A percentile compares a stretch with the other conserved stretches of the same genome.
These are phyloP conservation scores for Acromyrmex echinatior DNA, from an alignment of 1,140 invertebrate genomes.

Conservation along the genomic window DNA sequence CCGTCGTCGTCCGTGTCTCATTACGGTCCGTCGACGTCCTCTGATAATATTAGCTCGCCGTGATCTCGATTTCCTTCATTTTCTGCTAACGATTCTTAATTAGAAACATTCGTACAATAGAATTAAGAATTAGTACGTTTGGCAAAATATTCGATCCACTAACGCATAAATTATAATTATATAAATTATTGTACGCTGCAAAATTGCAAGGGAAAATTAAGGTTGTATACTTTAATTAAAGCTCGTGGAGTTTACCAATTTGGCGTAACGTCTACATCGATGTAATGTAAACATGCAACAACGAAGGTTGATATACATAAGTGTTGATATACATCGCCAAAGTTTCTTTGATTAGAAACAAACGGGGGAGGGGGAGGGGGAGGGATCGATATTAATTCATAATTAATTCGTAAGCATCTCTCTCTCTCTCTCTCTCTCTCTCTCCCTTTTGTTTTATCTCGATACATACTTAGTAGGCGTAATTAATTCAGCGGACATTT, in stretches of 20 bases:
- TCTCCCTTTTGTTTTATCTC: background rate
- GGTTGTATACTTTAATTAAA: conserved; percentile 57
- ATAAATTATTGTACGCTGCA: conserved; percentile 42
- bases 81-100: conserved; percentile 57
- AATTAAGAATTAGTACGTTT: conserved; percentile 4
- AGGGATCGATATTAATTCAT: conserved; percentile 31
- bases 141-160: background rate
- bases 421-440: no score
- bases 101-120: background rate
- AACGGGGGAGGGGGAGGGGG: background rate
- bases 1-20: conserved; percentile 61
- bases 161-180: background rate
- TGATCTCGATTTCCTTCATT: conserved; percentile 54
- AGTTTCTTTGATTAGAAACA: conserved; percentile 1
- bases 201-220: conserved; percentile 42
- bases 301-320: background rate
- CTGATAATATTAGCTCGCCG: conserved; percentile 56
- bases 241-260: conserved; percentile 53
- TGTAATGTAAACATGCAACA: conserved; percentile 54
- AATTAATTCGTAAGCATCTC: conserved; percentile 8
- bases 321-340: conserved; percentile 13
- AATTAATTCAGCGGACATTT: conserved; percentile 44
- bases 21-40: conserved; percentile 54
- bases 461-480: background rate
- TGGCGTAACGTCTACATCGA: conserved; percentile 50